Base-by-base conservation (phyloP, 2,888 invertebrate species). In the Leucophenga maculata region DNA sequence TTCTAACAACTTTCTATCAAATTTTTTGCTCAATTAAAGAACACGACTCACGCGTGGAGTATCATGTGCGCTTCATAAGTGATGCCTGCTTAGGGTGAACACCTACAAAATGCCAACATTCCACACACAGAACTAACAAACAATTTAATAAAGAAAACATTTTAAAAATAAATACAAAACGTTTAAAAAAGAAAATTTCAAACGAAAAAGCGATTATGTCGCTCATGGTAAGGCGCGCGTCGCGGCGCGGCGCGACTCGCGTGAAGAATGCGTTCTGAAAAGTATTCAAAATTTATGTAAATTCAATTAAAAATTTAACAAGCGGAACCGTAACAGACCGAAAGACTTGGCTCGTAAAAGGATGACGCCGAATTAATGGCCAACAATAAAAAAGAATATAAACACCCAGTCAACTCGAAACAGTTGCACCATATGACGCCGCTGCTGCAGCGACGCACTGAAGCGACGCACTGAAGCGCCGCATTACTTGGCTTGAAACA, bases 261-360 rank as follows among this genome's bases (percentile, higher is more conserved):
- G 39, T 39, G 72, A 82, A 76, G 77, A 75, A 80, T 83, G 80
- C 66, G 20, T 39, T 39, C n/a, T 39, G 6, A 39, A 46, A 62
- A 62, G 46, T 62, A 62, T 62, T 62, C 39, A 65, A 82, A 80
- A 85, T 78, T 83, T 83, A 86, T 85, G 86, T 75, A 82, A 84
- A 85, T 85, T 83, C 74, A 82, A 84, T 79, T 77, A 78, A 73
- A 74, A 55, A 48, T 81, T 81, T 78, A 78, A 82, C 74, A 75
- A 84, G 83, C 85, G 85, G 79, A 86, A 86, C 86, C 81, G 73
- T 13, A 65, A 46, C 26, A 60, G 8, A 39, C 8, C 31, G 16
- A 32, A 32, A 77, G 20, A 44, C 48, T 9, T 6, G 66, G 44
- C 50, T 18, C 52, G 18, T 52, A 13, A 55, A 22, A 59, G 14